Conservation (phyloP, 1,140 invertebrate genomes). For the Asbolus verrucosus region DNA sequence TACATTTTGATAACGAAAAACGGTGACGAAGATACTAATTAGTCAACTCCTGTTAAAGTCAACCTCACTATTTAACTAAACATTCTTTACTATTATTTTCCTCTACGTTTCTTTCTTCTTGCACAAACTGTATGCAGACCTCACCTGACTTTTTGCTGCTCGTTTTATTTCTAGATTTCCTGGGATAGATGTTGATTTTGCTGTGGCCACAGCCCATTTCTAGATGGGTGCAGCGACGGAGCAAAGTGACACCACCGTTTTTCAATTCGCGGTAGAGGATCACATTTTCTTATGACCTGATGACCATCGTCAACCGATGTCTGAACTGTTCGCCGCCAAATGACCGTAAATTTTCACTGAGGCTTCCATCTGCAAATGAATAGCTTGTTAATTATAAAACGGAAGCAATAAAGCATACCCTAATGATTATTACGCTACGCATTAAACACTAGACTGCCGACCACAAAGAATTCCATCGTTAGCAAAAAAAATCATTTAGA, state of each 20-base stretch:
- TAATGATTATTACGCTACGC: conserved; percentile 4
- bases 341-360: conserved; percentile 46
- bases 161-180: conserved; percentile 70
- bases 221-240: conserved; percentile 27
- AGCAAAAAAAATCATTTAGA: too few species aligned
- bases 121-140: too few species aligned
- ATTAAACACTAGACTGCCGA: neutral
- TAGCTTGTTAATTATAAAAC: conserved; percentile 16
- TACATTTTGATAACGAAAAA: too few species aligned
- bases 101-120: too few species aligned
- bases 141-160: conserved; percentile 67
- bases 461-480: too few species aligned
- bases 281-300: conserved; percentile 42
- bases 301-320: conserved; percentile 31
- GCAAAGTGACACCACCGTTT: conserved; percentile 35
- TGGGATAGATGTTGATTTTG: conserved; percentile 71
- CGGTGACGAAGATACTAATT: too few species aligned
- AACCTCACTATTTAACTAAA: neutral
- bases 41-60: too few species aligned
- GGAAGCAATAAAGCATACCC: conserved; percentile 12
- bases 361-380: conserved; percentile 43
- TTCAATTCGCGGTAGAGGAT: conserved; percentile 21
- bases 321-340: conserved; percentile 12
- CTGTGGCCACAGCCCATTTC: conserved; percentile 72
- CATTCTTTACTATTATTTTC: too few species aligned